These are phyloP conservation scores for Notamacropus eugenii DNA, from an alignment of 2,797 vertebrate species.

Conservation along the genomic window DNA sequence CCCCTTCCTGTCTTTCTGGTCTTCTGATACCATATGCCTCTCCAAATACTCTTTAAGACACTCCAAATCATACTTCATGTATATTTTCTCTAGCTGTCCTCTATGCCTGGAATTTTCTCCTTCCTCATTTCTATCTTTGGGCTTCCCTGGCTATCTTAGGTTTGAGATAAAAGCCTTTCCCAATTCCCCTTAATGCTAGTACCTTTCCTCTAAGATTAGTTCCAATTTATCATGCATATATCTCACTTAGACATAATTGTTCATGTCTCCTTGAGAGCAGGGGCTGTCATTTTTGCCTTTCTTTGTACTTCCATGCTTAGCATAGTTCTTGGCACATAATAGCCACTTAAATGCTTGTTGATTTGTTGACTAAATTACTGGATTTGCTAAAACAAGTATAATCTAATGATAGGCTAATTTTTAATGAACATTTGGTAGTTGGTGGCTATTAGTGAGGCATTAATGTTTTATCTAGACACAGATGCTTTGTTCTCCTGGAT, in stretches of 20 bases:
- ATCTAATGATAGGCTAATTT: neutral
- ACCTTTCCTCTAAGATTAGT: neutral
- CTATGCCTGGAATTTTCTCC: neutral
- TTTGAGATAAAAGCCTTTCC: neutral
- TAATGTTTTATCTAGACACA: neutral
- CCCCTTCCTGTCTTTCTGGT: neutral
- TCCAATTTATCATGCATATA: neutral
- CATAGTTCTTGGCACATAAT: neutral
- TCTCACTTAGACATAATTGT: neutral
- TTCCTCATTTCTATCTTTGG: neutral
- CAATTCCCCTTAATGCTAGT: neutral
- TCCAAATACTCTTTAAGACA: neutral
- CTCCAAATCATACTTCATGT: neutral
- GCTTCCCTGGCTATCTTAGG: neutral
- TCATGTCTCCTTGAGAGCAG: neutral
- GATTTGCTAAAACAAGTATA: neutral
- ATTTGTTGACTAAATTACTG: neutral
- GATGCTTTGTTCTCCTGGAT: neutral
- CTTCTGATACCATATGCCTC: neutral
- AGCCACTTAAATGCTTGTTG: neutral
- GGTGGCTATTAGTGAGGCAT: neutral
- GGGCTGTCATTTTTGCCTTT: neutral
- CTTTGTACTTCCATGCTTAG: neutral
- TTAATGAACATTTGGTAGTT: neutral
- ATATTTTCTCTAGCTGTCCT: neutral